phyloP scores from a whole-genome alignment of 2,888 invertebrate species.

The Eilema caniola region DNA sequence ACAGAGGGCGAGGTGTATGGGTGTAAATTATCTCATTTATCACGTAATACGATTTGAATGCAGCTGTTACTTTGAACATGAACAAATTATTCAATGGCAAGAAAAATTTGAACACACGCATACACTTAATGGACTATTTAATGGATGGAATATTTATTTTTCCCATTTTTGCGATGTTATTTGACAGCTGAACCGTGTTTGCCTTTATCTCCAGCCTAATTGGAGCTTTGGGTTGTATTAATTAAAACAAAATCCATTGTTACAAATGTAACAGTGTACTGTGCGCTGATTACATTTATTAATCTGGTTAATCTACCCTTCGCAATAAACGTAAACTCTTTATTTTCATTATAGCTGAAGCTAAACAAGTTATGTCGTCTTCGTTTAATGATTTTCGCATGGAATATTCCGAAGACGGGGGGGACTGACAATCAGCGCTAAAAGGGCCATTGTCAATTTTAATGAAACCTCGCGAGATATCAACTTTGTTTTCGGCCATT shows the following conservation, averaged over 20 bases:
- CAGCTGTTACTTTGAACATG: conserved; percentile 22
- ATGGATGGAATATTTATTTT: conserved; percentile 27
- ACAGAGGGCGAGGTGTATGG: conserved; percentile 26
- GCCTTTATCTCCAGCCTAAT: conserved; percentile 19
- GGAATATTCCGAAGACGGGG: conserved; percentile 40
- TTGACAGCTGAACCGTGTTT: conserved; percentile 16
- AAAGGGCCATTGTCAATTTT: conserved; percentile 60
- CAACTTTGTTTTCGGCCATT: conserved; percentile 54
- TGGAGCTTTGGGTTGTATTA: conserved; percentile 17
- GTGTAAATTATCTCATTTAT: conserved; percentile 46
- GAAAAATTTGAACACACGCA: conserved; percentile 21
- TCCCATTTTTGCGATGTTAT: conserved; percentile 11
- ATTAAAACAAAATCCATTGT: conserved; percentile 22
- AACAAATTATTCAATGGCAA: conserved; percentile 37
- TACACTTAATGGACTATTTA: conserved; percentile 23
- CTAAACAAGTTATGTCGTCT: conserved; percentile 48
- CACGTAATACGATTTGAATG: conserved; percentile 29
- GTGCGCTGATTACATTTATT: conserved; percentile 25
- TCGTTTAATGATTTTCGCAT: conserved; percentile 48
- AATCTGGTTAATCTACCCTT: conserved; percentile 30
- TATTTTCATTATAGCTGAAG: conserved; percentile 35
- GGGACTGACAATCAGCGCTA: conserved; percentile 50
- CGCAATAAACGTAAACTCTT: conserved; percentile 32
- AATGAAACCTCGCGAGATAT: conserved; percentile 58
- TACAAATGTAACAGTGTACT: conserved; percentile 19